Evolutionary conservation across 2,888 invertebrate species (phyloP), one percentile per base, ranked within the genome.

Genomic region (Metopia argyrocephala): DNA sequence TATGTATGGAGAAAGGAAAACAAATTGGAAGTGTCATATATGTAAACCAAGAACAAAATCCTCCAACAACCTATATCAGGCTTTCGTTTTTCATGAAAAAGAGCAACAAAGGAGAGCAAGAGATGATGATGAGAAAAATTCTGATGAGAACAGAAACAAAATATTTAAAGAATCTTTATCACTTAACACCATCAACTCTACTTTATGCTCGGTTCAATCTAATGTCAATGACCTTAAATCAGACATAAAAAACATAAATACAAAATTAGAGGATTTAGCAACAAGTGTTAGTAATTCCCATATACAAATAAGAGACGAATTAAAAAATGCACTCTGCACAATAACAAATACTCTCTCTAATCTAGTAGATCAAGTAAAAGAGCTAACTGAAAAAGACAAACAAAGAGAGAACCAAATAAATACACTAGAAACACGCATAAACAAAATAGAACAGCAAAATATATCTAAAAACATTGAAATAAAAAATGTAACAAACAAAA

Each of bases 161-260:
- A 12, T 15, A 46, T n/a, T 15, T 18, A 46, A 46, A 46, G 46
- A 46, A 15, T 12, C 46, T 1, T 46, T 15, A 46, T 15, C 46
- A 15, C 46, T 46, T 46, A 46, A 12, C 46, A 46, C 46, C 15
- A n/a, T 7, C 9, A 31, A 31, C 31, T 31, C 31, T 31, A 7
- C 31, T 31, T 9, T 31, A 31, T 31, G 31, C 31, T 52, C 52
- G 12, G 21, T 59, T 20, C 31, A 59, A 38, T 38, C 57, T 27
- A 28, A 57, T n/a, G 28, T 57, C 7, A 9, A 54, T 54, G 54
- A 54, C 18, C 15, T 54, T 56, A 56, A 56, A n/a, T 23, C 12
- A n/a, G 28, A 56, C 27, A 27, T 56, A 9, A 59, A 59, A 9
- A 38, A 59, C 12, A 59, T 59, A 12, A 52, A 59, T 38, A 38